Conservation (phyloP, 2,113 vertebrate species). For the Tragelaphus buxtoni region DNA sequence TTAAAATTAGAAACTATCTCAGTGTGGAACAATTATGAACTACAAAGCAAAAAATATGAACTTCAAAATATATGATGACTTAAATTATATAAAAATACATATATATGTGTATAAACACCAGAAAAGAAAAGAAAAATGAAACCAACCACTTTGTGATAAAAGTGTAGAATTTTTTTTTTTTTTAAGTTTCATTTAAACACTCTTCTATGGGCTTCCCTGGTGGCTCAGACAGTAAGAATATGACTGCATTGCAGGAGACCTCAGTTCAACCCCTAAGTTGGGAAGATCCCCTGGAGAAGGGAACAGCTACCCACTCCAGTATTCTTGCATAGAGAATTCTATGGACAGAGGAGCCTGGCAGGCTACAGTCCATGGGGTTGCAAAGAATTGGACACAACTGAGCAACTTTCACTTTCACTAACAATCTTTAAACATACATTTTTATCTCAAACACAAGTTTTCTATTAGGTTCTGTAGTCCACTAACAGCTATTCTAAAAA, state of each 20-base stretch:
- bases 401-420: background rate
- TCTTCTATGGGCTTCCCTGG: background rate
- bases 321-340: background rate
- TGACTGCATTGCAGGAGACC: background rate
- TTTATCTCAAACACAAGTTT: background rate
- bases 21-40: background rate
- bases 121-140: background rate
- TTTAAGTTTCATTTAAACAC: background rate
- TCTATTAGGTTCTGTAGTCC: background rate
- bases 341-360: background rate
- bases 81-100: background rate
- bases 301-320: background rate
- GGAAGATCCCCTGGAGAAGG: background rate
- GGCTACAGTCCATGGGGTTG: background rate
- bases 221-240: background rate
- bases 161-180: background rate
- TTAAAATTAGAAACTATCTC: background rate
- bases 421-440: background rate
- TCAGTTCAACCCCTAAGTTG: background rate
- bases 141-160: background rate
- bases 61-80: background rate
- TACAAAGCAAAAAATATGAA: background rate
- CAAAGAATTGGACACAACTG: background rate
- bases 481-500: background rate
- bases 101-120: background rate